Conservation (phyloP, 2,888 invertebrate species). For the Cheilosia scutellata region DNA sequence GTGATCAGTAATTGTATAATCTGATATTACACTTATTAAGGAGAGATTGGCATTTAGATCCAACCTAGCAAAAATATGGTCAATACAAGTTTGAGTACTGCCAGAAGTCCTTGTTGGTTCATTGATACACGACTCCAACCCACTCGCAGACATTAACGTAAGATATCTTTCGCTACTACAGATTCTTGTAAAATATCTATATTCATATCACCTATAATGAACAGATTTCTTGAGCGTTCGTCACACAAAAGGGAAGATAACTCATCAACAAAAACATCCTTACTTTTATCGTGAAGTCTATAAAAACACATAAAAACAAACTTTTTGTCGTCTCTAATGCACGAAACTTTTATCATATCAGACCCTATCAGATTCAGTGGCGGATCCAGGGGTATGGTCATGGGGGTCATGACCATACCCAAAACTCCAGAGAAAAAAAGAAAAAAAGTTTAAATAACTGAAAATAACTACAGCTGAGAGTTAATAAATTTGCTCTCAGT, state of each 20-base stretch:
- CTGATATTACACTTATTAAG: not conserved
- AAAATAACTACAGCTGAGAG: too few relatives aligned
- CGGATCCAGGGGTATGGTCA: too few relatives aligned
- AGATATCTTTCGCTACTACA: slow-evolving; percentile 12
- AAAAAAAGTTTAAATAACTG: too few relatives aligned
- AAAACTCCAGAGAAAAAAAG: too few relatives aligned
- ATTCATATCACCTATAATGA: slow-evolving; percentile 35
- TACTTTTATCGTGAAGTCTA: slow-evolving; percentile 7
- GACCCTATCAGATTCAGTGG: slow-evolving; percentile 14
- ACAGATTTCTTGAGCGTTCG: slow-evolving; percentile 20
- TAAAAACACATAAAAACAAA: not conserved
- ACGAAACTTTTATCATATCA: slow-evolving; percentile 26
- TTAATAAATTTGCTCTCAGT: too few relatives aligned
- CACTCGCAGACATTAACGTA: slow-evolving; percentile 8
- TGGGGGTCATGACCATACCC: too few relatives aligned
- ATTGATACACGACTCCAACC: slow-evolving; percentile 22
- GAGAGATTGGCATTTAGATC: not conserved
- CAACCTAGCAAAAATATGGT: slow-evolving; percentile 38
- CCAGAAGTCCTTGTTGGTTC: slow-evolving; percentile 6
- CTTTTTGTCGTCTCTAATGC: not conserved
- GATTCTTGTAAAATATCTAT: slow-evolving; percentile 22
- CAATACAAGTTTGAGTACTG: slow-evolving; percentile 21
- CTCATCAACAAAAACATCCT: slow-evolving; percentile 24
- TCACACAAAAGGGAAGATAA: not conserved
- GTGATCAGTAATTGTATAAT: slow-evolving; percentile 15